These are phyloP conservation scores for Eremophila alpestris DNA, from an alignment of 2,797 vertebrate genomes.

Conservation along the genomic window DNA sequence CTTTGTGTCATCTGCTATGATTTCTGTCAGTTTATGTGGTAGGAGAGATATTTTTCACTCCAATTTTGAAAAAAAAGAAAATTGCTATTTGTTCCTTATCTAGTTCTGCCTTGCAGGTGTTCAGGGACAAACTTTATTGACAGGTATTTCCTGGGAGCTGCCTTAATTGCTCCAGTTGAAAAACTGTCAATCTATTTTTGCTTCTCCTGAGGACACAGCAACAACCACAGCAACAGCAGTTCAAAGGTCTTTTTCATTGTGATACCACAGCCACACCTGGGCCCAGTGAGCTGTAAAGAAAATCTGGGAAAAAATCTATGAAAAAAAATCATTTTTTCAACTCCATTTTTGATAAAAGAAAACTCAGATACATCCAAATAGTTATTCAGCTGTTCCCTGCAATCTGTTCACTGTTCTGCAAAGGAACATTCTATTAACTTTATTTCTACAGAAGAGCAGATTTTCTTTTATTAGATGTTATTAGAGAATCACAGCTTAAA, in stretches of 20 bases:
- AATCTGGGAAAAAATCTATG: background rate
- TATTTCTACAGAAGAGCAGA: background rate
- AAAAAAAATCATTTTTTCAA: background rate
- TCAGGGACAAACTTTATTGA: background rate
- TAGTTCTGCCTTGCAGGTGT: background rate
- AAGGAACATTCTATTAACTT: background rate
- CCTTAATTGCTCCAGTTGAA: background rate
- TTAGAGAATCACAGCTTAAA: background rate
- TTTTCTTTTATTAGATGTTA: background rate
- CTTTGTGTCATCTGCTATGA: background rate
- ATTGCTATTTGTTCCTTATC: background rate
- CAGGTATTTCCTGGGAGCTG: background rate
- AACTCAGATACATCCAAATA: background rate
- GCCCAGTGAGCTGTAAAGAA: background rate
- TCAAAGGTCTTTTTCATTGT: conserved; percentile 57
- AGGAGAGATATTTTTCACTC: background rate
- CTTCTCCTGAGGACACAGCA: background rate
- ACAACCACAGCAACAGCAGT: background rate
- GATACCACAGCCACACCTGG: background rate
- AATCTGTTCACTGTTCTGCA: background rate
- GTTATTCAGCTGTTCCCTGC: background rate
- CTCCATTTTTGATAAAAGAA: background rate
- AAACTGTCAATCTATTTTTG: background rate
- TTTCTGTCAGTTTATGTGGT: background rate
- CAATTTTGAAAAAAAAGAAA: background rate